These are phyloP conservation scores for Sthenelais limicola DNA, from an alignment of 2,888 invertebrate species.

Conservation along the genomic window DNA sequence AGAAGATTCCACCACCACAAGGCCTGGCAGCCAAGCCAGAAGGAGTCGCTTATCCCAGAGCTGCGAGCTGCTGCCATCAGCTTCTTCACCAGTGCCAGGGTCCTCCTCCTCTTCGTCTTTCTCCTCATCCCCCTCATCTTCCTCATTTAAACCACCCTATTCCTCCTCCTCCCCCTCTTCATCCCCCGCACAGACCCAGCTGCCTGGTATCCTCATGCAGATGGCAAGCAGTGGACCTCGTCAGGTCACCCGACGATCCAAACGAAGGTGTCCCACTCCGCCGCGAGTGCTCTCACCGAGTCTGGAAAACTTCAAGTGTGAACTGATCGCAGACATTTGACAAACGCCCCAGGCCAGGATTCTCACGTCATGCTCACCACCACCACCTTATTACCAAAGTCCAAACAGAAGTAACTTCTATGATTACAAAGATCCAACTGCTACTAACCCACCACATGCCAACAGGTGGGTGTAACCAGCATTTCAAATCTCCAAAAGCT, in stretches of 20 bases:
- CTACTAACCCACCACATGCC: no score
- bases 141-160: background rate
- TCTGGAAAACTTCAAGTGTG: constrained; percentile 42
- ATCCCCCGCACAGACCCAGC: no score
- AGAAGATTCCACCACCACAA: background rate
- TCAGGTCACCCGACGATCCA: background rate
- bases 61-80: constrained; percentile 43
- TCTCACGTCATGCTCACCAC: no score
- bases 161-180: no score
- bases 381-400: no score
- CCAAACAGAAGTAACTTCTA: no score
- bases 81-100: background rate
- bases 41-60: constrained; percentile 37
- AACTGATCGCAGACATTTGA: constrained; percentile 48
- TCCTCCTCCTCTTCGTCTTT: background rate
- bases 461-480: no score
- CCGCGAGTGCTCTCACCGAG: constrained; percentile 51
- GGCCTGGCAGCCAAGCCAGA: background rate
- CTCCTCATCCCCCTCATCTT: background rate
- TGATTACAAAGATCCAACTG: no score
- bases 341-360: background rate
- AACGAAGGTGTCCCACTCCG: constrained; percentile 49
- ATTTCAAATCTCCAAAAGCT: no score
- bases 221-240: background rate
- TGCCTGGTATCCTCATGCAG: background rate